A percentile compares a stretch with the other conserved stretches of the same genome.
Conservation (phyloP, 2,888 invertebrate genomes). For the Diaprepes abbreviatus region DNA sequence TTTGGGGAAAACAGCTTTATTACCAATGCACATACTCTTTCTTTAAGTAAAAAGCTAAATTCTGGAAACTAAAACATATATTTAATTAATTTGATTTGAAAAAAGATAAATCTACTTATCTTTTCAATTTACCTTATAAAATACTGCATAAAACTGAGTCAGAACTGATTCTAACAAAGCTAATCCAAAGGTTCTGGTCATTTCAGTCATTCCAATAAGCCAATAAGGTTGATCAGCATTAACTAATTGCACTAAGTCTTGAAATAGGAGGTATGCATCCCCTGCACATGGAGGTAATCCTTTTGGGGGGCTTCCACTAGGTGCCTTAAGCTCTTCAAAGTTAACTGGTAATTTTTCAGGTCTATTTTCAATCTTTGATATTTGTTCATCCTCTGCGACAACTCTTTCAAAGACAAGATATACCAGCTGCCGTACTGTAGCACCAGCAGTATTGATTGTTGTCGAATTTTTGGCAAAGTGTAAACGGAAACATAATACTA, state of each 20-base stretch:
- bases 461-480: slow-evolving; percentile 95
- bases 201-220: slow-evolving; percentile 96
- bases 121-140: slow-evolving; percentile 77
- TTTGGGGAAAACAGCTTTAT: slow-evolving; percentile 98
- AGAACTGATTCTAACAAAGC: slow-evolving; percentile 95
- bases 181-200: slow-evolving; percentile 96
- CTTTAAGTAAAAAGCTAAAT: slow-evolving; percentile 94
- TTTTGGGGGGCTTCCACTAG: slow-evolving; percentile 83
- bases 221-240: slow-evolving; percentile 97
- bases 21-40: slow-evolving; percentile 97
- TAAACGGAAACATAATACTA: slow-evolving; percentile 96
- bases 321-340: slow-evolving; percentile 83
- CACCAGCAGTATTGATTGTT: slow-evolving; percentile 97
- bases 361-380: slow-evolving; percentile 58
- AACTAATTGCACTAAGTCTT: slow-evolving; percentile 96
- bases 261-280: slow-evolving; percentile 95
- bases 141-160: slow-evolving; percentile 86
- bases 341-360: slow-evolving; percentile 71
- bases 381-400: slow-evolving; percentile 77
- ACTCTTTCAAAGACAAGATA: slow-evolving; percentile 92
- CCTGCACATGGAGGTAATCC: slow-evolving; percentile 90
- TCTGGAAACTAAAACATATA: slow-evolving; percentile 83
- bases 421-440: slow-evolving; percentile 95
- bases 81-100: not conserved
- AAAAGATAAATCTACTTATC: not conserved